Base-by-base conservation (phyloP, 1,140 invertebrate species). In the Sycobia sp. region DNA sequence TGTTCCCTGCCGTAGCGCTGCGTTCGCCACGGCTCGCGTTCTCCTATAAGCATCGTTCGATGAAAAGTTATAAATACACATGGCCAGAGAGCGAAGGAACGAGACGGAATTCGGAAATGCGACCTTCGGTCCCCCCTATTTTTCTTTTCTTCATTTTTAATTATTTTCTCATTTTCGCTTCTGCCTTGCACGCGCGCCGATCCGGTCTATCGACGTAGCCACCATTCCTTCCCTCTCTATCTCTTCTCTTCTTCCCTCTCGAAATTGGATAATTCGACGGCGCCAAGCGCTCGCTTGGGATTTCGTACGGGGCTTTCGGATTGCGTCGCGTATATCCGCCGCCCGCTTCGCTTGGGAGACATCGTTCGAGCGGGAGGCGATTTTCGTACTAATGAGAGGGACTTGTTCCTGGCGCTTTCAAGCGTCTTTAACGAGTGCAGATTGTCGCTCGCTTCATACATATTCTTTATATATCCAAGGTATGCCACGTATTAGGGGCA, bases 371-470 rank as follows among this genome's bases (percentile, higher is more conserved):
- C 14, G 20, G 20, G 4, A 38, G 27, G 16, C 20, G 59, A 53
- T 51, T 54, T 34, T 44, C 49, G 49, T 50, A 43, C 51, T 62
- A 62, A 62, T 47, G 60, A 62, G 60, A 23, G 60, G 41, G 50
- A 43, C 23, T 62, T 62, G 60, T 62, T 62, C 60, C 11, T 23
- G 5, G 20, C 32, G 58, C 43, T 62, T 29, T 36, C 41, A 51
- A 62, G 60, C 39, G 29, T 9, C 44, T 55, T 36, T 62, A 62
- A 55, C 51, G 60, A 55, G 60, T 38, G 23, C 14, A 51, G 59
- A 62, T 54, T 62, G 41, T 39, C 18, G 38, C 25, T 23, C 47
- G 16, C 25, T 11, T 32, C 29, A n/a, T n/a, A n/a, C n/a, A n/a
- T n/a, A n/a, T n/a, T n/a, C n/a, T n/a, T n/a, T n/a, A n/a, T n/a